Base-by-base conservation (phyloP, 2,888 invertebrate species). In the Melitaea athalia region DNA sequence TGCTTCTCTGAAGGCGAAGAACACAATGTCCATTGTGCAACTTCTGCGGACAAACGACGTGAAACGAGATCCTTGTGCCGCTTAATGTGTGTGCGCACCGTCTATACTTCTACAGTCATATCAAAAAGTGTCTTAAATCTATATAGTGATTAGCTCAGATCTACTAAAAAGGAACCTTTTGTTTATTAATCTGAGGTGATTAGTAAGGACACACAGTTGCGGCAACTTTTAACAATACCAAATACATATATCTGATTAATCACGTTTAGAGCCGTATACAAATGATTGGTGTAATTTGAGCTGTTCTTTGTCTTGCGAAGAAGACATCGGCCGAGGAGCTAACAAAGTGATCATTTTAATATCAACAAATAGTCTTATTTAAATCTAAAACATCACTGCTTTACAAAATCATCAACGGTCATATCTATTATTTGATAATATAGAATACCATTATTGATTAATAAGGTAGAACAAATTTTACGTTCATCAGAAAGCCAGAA, bases 1-100 rank as follows among this genome's bases (percentile, higher is more conserved):
- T 79, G 75, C 73, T 76, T 78, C 71, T 82, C 76, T 83, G 83
- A 81, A 85, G 78, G 78, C 79, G 78, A 78, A 77, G 76, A 79
- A 80, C 79, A 85, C 91, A 92, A 89, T 91, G 85, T 84, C 80
- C 85, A 91, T 91, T 91, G 90, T 91, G 81, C 79, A 77, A 81
- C 75, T 78, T 78, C 76, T 74, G 79, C 77, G 76, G 80, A 79
- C 78, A 78, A 80, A 76, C 78, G 77, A 77, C 72, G 77, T 82
- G 88, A 85, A 89, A 88, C 83, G 76, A 82, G 85, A 88, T 85
- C 82, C 80, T 74, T 71, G 72, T 69, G 72, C 69, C 67, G 73
- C 72, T 73, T 74, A 77, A 73, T 75, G 64, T 75, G 73, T 75
- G 69, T 63, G 60, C 49, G 45, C 63, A 64, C 47, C 47, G 60